Conservation (phyloP, 1,140 invertebrate species). For the Choristoneura fumiferana region DNA sequence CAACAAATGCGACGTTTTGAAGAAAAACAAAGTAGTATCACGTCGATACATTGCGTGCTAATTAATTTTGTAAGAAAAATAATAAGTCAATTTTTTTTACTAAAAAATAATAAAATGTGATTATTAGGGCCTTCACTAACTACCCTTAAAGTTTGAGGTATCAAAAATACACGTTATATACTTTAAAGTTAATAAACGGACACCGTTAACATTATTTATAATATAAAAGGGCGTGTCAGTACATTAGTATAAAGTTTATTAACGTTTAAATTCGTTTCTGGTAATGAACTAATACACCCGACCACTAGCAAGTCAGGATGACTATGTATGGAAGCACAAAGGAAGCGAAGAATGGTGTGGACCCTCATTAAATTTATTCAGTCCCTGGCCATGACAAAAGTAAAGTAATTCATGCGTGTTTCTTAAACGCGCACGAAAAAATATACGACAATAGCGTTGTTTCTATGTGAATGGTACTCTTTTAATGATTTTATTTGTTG, state of each 20-base stretch:
- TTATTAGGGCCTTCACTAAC: too few species aligned
- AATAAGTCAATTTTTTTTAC: too few species aligned
- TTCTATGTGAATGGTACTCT: not conserved
- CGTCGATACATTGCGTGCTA: too few species aligned
- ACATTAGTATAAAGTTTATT: slow-evolving; percentile 8
- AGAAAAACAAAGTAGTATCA: too few species aligned
- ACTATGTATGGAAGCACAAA: slow-evolving; percentile 54
- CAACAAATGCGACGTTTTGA: too few species aligned
- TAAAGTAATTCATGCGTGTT: slow-evolving; percentile 65
- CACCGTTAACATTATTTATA: too few species aligned
- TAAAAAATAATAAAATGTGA: too few species aligned
- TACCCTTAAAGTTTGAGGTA: too few species aligned
- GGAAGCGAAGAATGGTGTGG: slow-evolving; percentile 56
- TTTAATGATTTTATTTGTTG: too few species aligned
- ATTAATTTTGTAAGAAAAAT: too few species aligned
- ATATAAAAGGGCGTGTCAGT: not conserved
- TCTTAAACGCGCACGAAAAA: slow-evolving; percentile 48
- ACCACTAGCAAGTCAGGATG: slow-evolving; percentile 52
- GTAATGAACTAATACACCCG: slow-evolving; percentile 3
- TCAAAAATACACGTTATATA: too few species aligned
- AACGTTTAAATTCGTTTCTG: not conserved
- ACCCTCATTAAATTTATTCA: slow-evolving; percentile 68
- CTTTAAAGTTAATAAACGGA: too few species aligned
- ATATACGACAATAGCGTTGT: slow-evolving; percentile 10
- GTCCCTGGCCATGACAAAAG: slow-evolving; percentile 38